phyloP scores from a whole-genome alignment of 2,888 invertebrate species.

The Pogonocherus hispidulus region DNA sequence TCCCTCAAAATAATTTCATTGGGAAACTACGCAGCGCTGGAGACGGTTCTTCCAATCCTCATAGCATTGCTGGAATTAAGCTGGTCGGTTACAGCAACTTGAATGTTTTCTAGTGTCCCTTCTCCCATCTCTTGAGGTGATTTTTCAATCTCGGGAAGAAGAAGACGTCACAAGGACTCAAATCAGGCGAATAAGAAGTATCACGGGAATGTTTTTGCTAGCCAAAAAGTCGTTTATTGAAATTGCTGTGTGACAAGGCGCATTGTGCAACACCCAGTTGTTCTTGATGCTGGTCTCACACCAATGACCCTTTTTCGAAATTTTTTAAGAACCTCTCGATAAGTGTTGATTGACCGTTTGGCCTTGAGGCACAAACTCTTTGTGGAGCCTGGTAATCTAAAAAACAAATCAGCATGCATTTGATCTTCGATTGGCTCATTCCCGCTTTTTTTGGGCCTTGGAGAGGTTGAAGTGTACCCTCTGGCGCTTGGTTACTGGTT shows the following conservation, averaged over 20 bases:
- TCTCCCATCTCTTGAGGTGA: constrained; percentile 4
- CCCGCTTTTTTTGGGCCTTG: constrained; percentile 3
- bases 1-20: constrained; percentile 18
- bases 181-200: constrained; percentile 13
- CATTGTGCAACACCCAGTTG: constrained; percentile 1
- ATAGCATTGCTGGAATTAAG: constrained; percentile 31
- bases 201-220: constrained; percentile 15
- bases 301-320: constrained; percentile 9
- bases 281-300: constrained; percentile 21
- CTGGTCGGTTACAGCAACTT: constrained; percentile 21
- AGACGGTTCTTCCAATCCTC: constrained; percentile 26
- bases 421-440: constrained; percentile 27
- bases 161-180: constrained; percentile 1
- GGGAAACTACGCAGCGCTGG: constrained; percentile 24
- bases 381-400: neutral
- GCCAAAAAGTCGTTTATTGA: constrained; percentile 11
- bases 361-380: no score
- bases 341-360: neutral
- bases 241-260: constrained; percentile 13
- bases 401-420: constrained; percentile 30
- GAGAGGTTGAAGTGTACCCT: constrained; percentile 11
- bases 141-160: constrained; percentile 20
- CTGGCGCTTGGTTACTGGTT: no score
- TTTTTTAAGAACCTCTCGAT: constrained; percentile 5
- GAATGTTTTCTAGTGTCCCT: constrained; percentile 10